Base-by-base conservation (phyloP, 2,797 vertebrate genomes). In the Cercopithecus mitis region DNA sequence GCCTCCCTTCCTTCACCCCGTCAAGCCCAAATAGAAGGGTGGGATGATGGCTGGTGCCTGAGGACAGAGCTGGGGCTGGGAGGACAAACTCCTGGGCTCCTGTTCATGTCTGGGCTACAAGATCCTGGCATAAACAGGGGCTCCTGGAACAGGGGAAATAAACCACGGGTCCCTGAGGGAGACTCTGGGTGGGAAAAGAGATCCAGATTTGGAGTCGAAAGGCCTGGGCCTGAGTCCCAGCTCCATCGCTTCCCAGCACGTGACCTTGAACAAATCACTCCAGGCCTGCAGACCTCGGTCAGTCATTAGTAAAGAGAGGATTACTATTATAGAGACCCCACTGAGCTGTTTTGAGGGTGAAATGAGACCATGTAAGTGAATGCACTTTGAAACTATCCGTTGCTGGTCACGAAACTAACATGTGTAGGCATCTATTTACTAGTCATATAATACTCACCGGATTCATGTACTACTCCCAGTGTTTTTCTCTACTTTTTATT, bases 41-140 rank as follows among this genome's bases (percentile, higher is more conserved):
- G 0, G 8, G 14, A 33, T 30, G 76, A 27, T 4, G 5, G 0
- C 50, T 25, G 0, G 24, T 27, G 14, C 14, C 57, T 0, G n/a
- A 47, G 45, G 41, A 76, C 33, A 52, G 36, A 82, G 64, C n/a
- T 13, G 55, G 67, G 36, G 8, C 15, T 41, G 52, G 50, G 33
- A 82, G 47, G 80, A 27, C 27, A 81, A 7, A 73, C 3, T n/a
- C 19, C 13, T 0, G 24, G 9, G 22, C 39, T 64, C 52, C 36
- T 39, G 14, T 45, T 57, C 4, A 5, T 8, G 11, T 43, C 80
- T 22, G 25, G 41, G 79, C 43, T 20, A 24, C 50, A 5, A 19
- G 30, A 30, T 77, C 77, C 92, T 30, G 14, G 50, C 45, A 9
- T 19, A 33, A 72, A 39, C 36, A 47, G 64, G 22, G 39, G 11